These are phyloP conservation scores for Tyria jacobaeae DNA, from an alignment of 2,888 invertebrate genomes.

Conservation along the genomic window DNA sequence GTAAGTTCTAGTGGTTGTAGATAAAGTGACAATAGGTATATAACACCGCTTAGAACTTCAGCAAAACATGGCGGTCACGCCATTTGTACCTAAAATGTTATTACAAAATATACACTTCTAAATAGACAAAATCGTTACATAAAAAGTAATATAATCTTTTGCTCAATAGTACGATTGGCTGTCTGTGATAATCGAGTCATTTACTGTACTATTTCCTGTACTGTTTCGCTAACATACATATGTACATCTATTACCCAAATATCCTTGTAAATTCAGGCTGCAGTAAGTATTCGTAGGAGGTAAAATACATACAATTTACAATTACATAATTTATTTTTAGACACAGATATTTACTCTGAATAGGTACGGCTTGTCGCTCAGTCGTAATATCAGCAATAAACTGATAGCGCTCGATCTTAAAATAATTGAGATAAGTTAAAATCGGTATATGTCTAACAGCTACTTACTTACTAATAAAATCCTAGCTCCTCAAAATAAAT, in stretches of 20 bases:
- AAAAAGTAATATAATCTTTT: too few relatives aligned
- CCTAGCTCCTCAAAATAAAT: too few relatives aligned
- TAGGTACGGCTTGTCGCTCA: neutral
- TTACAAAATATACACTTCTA: too few relatives aligned
- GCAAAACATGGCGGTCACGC: neutral
- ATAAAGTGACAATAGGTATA: neutral
- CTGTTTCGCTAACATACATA: neutral
- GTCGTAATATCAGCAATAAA: constrained; percentile 2
- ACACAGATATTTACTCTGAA: neutral
- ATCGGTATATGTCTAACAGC: neutral
- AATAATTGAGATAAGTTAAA: neutral
- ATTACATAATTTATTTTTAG: neutral
- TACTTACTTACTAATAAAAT: too few relatives aligned
- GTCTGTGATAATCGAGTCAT: too few relatives aligned
- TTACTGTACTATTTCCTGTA: too few relatives aligned
- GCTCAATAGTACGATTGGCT: too few relatives aligned
- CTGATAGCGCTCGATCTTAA: neutral
- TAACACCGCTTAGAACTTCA: neutral
- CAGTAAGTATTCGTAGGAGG: neutral
- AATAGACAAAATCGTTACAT: too few relatives aligned
- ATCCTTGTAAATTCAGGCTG: neutral
- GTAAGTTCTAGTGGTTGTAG: neutral
- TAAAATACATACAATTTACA: too few relatives aligned
- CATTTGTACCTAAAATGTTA: neutral
- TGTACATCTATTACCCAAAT: too few relatives aligned